These are phyloP conservation scores for Danionella dracula DNA, from an alignment of 2,797 vertebrate species.

Conservation along the genomic window DNA sequence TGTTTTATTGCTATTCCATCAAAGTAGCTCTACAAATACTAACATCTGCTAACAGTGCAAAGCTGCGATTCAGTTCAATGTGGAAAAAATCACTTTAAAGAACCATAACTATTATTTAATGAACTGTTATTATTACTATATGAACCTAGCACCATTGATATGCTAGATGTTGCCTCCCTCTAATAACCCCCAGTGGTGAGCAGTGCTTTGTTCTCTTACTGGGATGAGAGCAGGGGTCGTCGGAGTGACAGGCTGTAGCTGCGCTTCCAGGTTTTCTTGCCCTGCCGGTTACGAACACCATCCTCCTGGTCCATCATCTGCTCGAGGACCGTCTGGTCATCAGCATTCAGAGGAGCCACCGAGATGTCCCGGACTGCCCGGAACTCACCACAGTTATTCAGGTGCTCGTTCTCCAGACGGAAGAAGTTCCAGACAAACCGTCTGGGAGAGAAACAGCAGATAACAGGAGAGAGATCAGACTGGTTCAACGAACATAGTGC, in stretches of 20 bases:
- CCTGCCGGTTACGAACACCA: constrained; percentile 87
- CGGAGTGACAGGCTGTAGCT: constrained; percentile 87
- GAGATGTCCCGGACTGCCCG: constrained; percentile 94
- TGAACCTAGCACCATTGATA: no score
- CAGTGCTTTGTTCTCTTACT: constrained; percentile 72
- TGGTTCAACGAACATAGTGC: no score
- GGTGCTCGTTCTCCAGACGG: constrained; percentile 94
- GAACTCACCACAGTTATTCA: constrained; percentile 97
- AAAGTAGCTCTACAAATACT: no score
- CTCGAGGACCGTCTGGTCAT: constrained; percentile 93
- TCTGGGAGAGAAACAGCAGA: constrained; percentile 53
- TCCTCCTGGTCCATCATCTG: constrained; percentile 99
- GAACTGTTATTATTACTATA: no score
- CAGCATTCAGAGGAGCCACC: constrained; percentile 91
- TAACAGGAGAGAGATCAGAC: no score
- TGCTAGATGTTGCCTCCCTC: no score
- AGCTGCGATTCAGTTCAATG: no score
- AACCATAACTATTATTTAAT: no score
- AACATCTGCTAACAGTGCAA: no score
- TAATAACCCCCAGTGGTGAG: no score
- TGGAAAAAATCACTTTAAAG: no score
- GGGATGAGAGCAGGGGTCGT: constrained; percentile 83
- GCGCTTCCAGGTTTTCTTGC: constrained; percentile 88
- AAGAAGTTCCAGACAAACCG: constrained; percentile 99
- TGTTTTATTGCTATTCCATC: no score